These are phyloP conservation scores for Maniola hyperantus DNA, from an alignment of 2,888 invertebrate genomes.

Conservation along the genomic window DNA sequence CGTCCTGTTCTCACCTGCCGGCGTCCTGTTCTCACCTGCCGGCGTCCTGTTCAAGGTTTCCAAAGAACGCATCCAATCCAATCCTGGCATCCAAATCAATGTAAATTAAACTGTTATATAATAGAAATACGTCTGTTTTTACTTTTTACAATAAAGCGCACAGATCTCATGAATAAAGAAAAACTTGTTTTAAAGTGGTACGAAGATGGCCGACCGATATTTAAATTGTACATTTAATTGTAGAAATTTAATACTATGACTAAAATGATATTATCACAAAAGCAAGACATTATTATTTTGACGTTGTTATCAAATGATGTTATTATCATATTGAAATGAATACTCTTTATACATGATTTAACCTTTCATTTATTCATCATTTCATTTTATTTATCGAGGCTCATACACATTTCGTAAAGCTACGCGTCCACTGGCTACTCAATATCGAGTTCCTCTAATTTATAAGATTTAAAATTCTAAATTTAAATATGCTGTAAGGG, in stretches of 20 bases:
- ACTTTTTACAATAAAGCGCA: no score
- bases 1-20: no score
- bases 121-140: no score
- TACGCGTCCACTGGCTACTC: background rate
- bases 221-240: background rate
- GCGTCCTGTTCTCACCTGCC: no score
- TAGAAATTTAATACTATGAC: background rate
- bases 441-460: background rate
- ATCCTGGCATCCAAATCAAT: no score
- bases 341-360: background rate
- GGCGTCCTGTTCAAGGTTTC: no score
- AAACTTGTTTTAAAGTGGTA: background rate
- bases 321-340: background rate
- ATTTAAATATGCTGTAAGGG: no score
- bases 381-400: constrained; percentile 8
- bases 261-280: background rate
- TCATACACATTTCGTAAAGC: background rate
- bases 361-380: background rate
- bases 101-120: no score
- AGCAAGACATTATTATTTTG: background rate
- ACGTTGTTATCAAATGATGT: background rate
- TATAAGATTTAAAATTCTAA: no score
- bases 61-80: no score
- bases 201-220: background rate
- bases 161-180: background rate